Evolutionary conservation across 2,888 invertebrate genomes (phyloP).

Genomic region (Tineola bisselliella): DNA sequence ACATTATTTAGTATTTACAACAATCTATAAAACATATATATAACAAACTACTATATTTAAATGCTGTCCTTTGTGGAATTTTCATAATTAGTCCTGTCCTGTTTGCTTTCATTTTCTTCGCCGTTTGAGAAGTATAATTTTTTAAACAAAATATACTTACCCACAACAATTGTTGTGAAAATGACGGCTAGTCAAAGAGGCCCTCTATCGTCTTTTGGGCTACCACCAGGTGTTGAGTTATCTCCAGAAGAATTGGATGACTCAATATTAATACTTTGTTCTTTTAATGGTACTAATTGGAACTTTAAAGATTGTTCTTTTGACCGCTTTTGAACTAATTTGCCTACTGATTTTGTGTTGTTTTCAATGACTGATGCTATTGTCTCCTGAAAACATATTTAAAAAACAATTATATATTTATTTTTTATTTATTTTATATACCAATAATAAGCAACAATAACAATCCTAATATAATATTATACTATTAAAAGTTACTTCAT

Average conservation of each 20-base stretch:
- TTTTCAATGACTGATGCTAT: conserved; percentile 67
- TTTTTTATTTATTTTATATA: no score
- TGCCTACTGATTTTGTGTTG: conserved; percentile 55
- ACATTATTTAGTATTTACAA: background rate
- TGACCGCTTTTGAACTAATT: conserved; percentile 70
- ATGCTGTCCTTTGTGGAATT: background rate
- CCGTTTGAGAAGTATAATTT: conserved; percentile 31
- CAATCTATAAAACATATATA: background rate
- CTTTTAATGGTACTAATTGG: conserved; percentile 64
- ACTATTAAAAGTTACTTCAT: background rate
- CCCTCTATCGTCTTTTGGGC: conserved; percentile 27
- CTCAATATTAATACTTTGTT: conserved; percentile 20
- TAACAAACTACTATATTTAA: background rate
- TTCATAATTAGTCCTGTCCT: conserved; percentile 13
- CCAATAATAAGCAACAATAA: no score
- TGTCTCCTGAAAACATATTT: conserved; percentile 59
- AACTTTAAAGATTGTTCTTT: conserved; percentile 72
- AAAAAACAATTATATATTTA: background rate
- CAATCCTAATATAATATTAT: background rate
- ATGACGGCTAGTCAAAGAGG: conserved; percentile 52
- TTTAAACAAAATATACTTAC: conserved; percentile 40
- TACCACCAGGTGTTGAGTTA: conserved; percentile 21
- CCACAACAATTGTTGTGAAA: conserved; percentile 30
- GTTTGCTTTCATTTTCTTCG: conserved; percentile 16
- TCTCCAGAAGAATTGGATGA: background rate